phyloP scores from a whole-genome alignment of 2,888 invertebrate genomes.

The Ecliptopera silaceata region DNA sequence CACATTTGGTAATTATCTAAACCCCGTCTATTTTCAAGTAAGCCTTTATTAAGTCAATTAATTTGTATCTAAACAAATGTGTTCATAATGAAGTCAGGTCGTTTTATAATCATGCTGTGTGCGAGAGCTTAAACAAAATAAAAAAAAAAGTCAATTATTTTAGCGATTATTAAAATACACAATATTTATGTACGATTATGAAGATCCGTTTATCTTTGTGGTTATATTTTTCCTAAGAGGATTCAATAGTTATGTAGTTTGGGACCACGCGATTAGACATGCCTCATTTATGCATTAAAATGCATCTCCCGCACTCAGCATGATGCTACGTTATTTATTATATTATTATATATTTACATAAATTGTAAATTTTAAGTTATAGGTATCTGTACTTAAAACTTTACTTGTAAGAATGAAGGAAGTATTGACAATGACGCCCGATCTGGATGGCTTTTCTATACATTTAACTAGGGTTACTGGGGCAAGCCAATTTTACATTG shows the following conservation, averaged over 20 bases:
- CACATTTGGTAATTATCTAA: slow-evolving; percentile 22
- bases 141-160: slow-evolving; percentile 49
- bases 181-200: slow-evolving; percentile 25
- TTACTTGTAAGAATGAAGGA: slow-evolving; percentile 21
- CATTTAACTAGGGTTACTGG: neutral
- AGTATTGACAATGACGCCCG: slow-evolving; percentile 27
- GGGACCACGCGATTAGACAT: slow-evolving; percentile 22
- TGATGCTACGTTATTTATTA: slow-evolving; percentile 31
- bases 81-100: slow-evolving; percentile 19
- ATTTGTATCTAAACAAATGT: slow-evolving; percentile 14
- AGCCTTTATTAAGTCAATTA: neutral
- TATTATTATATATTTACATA: slow-evolving; percentile 31
- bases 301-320: slow-evolving; percentile 36
- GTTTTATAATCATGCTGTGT: slow-evolving; percentile 23
- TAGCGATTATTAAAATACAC: slow-evolving; percentile 28
- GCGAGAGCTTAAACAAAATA: slow-evolving; percentile 21
- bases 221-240: slow-evolving; percentile 33
- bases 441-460: neutral
- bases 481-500: slow-evolving; percentile 17
- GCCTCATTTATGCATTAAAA: slow-evolving; percentile 35
- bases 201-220: slow-evolving; percentile 9
- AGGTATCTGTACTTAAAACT: slow-evolving; percentile 53
- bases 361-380: slow-evolving; percentile 52
- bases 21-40: neutral
- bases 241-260: slow-evolving; percentile 18